phyloP scores from a whole-genome alignment of 2,888 invertebrate species.

The Parnassius orleans region DNA sequence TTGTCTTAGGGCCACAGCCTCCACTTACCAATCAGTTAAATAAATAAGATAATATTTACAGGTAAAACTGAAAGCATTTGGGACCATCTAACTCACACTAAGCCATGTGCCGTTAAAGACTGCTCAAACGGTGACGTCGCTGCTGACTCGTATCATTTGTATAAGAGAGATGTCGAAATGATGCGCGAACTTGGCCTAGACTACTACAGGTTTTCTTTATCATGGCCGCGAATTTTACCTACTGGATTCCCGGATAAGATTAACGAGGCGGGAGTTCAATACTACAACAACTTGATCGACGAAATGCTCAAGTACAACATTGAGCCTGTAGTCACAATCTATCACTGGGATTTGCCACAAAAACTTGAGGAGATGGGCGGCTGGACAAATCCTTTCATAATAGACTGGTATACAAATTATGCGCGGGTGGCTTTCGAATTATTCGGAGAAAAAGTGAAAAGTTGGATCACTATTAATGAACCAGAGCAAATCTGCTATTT shows the following conservation, averaged over 20 bases:
- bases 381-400: constrained; percentile 57
- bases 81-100: constrained; percentile 75
- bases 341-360: constrained; percentile 39
- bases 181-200: constrained; percentile 67
- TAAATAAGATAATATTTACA: neutral
- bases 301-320: constrained; percentile 80
- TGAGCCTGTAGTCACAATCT: constrained; percentile 41
- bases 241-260: constrained; percentile 73
- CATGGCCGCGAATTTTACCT: constrained; percentile 85
- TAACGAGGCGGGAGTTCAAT: constrained; percentile 67
- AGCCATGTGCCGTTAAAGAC: constrained; percentile 66
- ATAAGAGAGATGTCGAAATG: constrained; percentile 73
- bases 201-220: constrained; percentile 81
- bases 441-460: constrained; percentile 67
- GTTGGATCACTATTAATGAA: constrained; percentile 26
- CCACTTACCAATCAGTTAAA: no score
- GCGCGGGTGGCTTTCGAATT: constrained; percentile 54
- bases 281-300: constrained; percentile 68
- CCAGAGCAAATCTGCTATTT: constrained; percentile 9
- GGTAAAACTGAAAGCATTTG: constrained; percentile 80
- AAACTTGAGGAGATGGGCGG: constrained; percentile 38
- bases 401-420: constrained; percentile 67
- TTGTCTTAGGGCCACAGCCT: no score
- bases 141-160: constrained; percentile 82
- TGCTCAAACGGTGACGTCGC: constrained; percentile 77